phyloP scores from a whole-genome alignment of 2,797 vertebrate species.

The Eremophila alpestris region DNA sequence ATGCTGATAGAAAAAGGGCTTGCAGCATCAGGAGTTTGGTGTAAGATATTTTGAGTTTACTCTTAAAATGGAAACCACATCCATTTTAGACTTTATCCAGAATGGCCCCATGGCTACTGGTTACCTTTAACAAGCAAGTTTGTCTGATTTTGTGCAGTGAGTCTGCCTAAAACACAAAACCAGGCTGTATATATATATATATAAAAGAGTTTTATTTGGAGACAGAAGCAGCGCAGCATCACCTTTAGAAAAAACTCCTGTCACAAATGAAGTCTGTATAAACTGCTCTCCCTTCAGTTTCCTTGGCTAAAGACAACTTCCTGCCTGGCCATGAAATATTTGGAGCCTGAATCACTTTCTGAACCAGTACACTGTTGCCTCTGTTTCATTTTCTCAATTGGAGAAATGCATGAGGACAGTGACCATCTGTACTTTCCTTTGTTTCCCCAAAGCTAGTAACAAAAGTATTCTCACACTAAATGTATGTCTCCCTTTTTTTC shows the following conservation, averaged over 20 bases:
- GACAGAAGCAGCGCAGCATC: background rate
- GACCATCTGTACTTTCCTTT: background rate
- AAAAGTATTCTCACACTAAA: background rate
- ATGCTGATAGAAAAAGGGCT: background rate
- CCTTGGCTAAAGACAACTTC: background rate
- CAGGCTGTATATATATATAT: accelerated
- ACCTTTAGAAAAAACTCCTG: background rate
- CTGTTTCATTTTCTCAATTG: background rate
- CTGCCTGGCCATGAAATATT: background rate
- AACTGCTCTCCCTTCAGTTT: background rate
- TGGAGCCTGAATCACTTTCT: background rate
- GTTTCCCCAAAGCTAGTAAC: background rate
- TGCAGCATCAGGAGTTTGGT: background rate
- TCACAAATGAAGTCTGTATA: background rate
- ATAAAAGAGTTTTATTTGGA: background rate
- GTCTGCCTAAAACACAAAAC: background rate
- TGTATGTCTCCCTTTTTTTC: background rate
- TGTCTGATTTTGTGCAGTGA: background rate
- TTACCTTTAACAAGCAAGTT: background rate
- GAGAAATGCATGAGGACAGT: background rate
- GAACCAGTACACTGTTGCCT: background rate
- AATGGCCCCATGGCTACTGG: background rate
- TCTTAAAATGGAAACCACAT: background rate
- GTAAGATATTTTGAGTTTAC: background rate
- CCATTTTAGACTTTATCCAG: background rate